These are phyloP conservation scores for Gymnarchus niloticus DNA, from an alignment of 2,113 vertebrate genomes.

Conservation along the genomic window DNA sequence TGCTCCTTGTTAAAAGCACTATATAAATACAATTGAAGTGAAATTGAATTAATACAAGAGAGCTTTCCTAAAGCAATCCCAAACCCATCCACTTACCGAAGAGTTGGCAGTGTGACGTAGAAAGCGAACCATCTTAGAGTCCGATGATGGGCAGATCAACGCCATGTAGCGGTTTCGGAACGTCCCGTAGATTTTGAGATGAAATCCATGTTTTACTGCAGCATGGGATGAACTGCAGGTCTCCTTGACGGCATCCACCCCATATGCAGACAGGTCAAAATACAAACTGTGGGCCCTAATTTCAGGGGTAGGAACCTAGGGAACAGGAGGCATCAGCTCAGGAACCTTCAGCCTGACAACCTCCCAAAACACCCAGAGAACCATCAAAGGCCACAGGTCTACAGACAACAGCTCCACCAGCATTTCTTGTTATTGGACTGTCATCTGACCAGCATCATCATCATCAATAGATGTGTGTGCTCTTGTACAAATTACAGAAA, in stretches of 20 bases:
- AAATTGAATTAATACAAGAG: no score
- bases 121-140: conserved; percentile 69
- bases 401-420: background rate
- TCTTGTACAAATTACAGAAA: no score
- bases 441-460: no score
- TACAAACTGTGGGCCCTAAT: conserved; percentile 66
- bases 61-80: no score
- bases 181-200: conserved; percentile 72
- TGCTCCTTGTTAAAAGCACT: no score
- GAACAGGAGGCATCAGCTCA: background rate
- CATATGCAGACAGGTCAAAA: conserved; percentile 74
- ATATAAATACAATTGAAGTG: no score
- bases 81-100: conserved; percentile 46
- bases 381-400: background rate
- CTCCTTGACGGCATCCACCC: conserved; percentile 59
- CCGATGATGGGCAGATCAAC: conserved; percentile 57
- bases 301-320: conserved; percentile 70
- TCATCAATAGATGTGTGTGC: no score
- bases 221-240: conserved; percentile 34
- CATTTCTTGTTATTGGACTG: background rate
- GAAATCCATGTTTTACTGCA: conserved; percentile 58
- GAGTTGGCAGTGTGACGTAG: conserved; percentile 66
- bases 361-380: background rate
- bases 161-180: conserved; percentile 70
- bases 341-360: background rate